These are phyloP conservation scores for Solenodon paradoxus DNA, from an alignment of 2,113 vertebrate genomes.

Conservation along the genomic window DNA sequence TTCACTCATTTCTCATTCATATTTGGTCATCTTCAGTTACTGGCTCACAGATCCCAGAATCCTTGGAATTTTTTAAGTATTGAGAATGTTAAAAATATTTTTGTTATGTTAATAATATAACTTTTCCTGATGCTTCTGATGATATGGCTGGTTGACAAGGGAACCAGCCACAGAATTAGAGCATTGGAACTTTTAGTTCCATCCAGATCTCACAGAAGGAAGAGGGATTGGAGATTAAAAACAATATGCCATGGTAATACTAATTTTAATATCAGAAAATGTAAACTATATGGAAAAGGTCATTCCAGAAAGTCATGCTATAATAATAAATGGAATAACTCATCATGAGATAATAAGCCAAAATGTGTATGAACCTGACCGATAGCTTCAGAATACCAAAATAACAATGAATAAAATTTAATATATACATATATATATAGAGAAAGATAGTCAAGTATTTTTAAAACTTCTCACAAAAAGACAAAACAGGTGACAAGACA, in stretches of 20 bases:
- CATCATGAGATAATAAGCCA: neutral
- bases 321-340: neutral
- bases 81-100: no score
- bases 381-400: neutral
- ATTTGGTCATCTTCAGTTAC: no score
- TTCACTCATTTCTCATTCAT: no score
- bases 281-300: neutral
- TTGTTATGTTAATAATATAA: no score
- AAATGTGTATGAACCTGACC: neutral
- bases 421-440: neutral
- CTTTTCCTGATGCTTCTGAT: no score
- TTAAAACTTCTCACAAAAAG: neutral
- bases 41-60: no score
- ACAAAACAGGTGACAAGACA: neutral
- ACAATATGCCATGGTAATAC: neutral
- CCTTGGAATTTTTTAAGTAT: no score
- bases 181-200: no score
- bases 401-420: neutral
- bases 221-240: neutral
- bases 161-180: neutral
- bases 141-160: no score
- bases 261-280: neutral
- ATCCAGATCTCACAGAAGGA: no score
- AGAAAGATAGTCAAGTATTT: neutral
- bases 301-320: neutral